Evolutionary conservation across 2,113 vertebrate species (phyloP).

Genomic region (Pipra filicauda): DNA sequence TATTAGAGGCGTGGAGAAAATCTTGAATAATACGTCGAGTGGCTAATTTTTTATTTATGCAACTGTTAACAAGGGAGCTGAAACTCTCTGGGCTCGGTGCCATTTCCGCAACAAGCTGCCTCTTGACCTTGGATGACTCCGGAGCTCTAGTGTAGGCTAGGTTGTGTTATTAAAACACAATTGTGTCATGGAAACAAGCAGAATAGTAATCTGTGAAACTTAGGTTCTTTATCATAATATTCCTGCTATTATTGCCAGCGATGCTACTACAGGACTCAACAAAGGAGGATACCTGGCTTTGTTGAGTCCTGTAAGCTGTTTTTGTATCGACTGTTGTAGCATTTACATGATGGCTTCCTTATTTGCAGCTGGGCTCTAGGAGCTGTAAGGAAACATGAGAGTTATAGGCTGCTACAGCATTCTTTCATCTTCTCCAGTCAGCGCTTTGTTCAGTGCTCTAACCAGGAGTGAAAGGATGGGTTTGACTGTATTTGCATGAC

Average conservation of each 20-base stretch:
- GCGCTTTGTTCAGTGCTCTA: not conserved
- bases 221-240: not conserved
- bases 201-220: not conserved
- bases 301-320: not conserved
- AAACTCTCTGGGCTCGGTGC: not conserved
- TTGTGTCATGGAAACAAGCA: not conserved
- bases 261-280: not conserved
- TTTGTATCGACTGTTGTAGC: not conserved
- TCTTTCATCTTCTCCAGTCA: not conserved
- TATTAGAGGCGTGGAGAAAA: not conserved
- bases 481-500: not conserved
- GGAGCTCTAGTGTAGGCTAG: not conserved
- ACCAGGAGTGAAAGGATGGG: not conserved
- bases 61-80: not conserved
- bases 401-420: not conserved
- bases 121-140: constrained; percentile 4
- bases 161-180: not conserved
- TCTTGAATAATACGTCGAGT: not conserved
- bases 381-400: not conserved
- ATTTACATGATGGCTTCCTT: not conserved
- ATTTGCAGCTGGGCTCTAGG: not conserved
- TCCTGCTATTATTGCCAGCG: not conserved
- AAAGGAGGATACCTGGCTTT: not conserved
- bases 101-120: not conserved
- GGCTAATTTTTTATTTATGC: not conserved